Evolutionary conservation across 2,888 invertebrate species (phyloP).

Genomic region (Papilio gigon): DNA sequence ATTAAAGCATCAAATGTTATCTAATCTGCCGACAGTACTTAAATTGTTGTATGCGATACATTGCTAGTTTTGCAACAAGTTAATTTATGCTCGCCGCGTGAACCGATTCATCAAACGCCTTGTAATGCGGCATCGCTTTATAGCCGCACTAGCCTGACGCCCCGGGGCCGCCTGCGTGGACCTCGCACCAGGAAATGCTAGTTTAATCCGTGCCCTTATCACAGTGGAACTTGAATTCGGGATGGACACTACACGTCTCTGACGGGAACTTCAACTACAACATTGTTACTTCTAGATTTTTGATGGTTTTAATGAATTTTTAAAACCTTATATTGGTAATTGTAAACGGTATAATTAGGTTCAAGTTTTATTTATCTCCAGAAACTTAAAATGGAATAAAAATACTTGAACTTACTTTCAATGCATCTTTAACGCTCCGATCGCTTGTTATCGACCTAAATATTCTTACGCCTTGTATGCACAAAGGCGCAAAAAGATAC

Average conservation of each 20-base stretch:
- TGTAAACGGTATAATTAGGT: no score
- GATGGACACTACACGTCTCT: conserved; percentile 1
- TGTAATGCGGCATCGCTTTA: conserved; percentile 48
- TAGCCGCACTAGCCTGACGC: conserved; percentile 39
- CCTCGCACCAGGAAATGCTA: conserved; percentile 35
- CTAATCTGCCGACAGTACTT: conserved; percentile 50
- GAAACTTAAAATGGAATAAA: no score
- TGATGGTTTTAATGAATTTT: no score
- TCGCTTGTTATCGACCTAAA: no score
- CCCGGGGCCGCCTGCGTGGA: conserved; percentile 41
- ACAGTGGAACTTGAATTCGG: conserved; percentile 3
- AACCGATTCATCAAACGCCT: conserved; percentile 57
- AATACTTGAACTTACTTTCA: no score
- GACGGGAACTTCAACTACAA: neutral
- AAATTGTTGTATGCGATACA: conserved; percentile 52
- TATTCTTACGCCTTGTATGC: no score
- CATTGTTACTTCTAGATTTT: neutral
- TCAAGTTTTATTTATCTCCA: no score
- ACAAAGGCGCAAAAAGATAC: no score
- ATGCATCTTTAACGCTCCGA: no score
- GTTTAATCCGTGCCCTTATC: conserved; percentile 19
- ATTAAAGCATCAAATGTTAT: neutral
- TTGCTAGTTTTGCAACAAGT: conserved; percentile 62
- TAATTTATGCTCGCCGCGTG: conserved; percentile 65
- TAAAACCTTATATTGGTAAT: no score